Conservation (phyloP, 2,797 vertebrate species). For the Sebastes minor region DNA sequence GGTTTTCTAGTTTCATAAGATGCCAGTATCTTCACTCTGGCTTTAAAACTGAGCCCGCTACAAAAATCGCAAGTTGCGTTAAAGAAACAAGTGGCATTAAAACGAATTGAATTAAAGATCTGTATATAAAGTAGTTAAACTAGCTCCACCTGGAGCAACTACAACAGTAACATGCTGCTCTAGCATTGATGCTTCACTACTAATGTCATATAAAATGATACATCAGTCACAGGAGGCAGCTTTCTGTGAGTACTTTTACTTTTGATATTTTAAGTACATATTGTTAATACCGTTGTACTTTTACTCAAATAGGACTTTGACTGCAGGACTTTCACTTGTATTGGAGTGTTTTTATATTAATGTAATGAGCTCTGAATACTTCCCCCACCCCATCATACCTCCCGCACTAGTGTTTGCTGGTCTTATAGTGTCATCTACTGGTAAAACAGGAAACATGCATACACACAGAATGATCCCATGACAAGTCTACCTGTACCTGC, state of each 20-base stretch:
- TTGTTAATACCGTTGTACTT: not conserved
- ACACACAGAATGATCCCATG: not conserved
- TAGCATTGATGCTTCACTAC: not conserved
- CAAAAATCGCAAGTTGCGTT: rapidly evolving
- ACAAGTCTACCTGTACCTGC: not conserved
- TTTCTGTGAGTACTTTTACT: not conserved
- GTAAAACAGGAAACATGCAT: not conserved
- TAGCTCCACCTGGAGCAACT: too few species aligned
- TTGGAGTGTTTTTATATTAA: not conserved
- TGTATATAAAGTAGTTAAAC: not conserved
- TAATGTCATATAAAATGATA: too few species aligned
- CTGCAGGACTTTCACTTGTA: not conserved
- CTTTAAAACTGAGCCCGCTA: too few species aligned
- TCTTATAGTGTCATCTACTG: not conserved
- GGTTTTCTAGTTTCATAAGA: too few species aligned
- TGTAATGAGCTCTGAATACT: not conserved
- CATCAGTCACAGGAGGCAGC: too few species aligned
- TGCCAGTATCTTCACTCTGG: too few species aligned
- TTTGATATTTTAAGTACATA: not conserved
- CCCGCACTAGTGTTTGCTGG: not conserved
- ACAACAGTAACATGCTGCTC: not conserved
- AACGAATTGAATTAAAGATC: too few species aligned
- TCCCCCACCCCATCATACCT: not conserved
- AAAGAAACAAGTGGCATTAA: too few species aligned
- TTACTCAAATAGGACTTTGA: not conserved